Percentiles rank a stretch among this genome's conserved stretches.
Evolutionary conservation across 2,888 invertebrate species (phyloP).

Genomic region (Acanthoscelides obtectus): DNA sequence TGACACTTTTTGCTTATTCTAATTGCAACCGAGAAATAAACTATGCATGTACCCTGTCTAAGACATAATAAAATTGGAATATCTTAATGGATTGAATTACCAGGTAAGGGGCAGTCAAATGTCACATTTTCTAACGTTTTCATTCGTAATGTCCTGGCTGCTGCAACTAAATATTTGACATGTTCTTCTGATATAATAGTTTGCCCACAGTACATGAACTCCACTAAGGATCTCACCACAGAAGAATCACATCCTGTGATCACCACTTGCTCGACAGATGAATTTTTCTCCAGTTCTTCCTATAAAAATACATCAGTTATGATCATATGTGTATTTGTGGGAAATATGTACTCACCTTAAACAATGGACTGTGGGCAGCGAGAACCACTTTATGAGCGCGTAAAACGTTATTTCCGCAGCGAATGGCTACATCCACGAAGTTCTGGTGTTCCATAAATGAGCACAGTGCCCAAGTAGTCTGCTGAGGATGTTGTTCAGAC

Average conservation of each 20-base stretch:
- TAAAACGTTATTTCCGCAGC: conserved; percentile 69
- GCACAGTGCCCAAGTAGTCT: conserved; percentile 64
- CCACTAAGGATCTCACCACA: conserved; percentile 66
- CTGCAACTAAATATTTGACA: conserved; percentile 63
- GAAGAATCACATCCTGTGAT: conserved; percentile 67
- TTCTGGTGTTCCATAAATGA: conserved; percentile 68
- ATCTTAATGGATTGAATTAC: conserved; percentile 16
- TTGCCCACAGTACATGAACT: conserved; percentile 75
- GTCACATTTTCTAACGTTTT: conserved; percentile 55
- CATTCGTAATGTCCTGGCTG: conserved; percentile 67
- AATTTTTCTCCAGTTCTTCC: conserved; percentile 57
- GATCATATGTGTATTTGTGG: neutral
- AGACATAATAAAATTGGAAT: neutral
- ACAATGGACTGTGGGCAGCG: conserved; percentile 68
- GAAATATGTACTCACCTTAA: conserved; percentile 54
- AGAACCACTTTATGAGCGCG: conserved; percentile 71
- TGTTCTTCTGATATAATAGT: conserved; percentile 65
- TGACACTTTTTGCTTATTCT: too few relatives aligned
- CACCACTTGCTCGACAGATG: conserved; percentile 54
- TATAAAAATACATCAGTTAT: too few relatives aligned
- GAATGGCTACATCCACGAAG: conserved; percentile 68
- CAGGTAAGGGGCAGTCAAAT: conserved; percentile 39
- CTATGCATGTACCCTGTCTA: too few relatives aligned
- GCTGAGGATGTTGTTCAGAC: conserved; percentile 52
- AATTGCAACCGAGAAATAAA: too few relatives aligned